phyloP scores from a whole-genome alignment of 2,888 invertebrate species.

The Magallana nippona region DNA sequence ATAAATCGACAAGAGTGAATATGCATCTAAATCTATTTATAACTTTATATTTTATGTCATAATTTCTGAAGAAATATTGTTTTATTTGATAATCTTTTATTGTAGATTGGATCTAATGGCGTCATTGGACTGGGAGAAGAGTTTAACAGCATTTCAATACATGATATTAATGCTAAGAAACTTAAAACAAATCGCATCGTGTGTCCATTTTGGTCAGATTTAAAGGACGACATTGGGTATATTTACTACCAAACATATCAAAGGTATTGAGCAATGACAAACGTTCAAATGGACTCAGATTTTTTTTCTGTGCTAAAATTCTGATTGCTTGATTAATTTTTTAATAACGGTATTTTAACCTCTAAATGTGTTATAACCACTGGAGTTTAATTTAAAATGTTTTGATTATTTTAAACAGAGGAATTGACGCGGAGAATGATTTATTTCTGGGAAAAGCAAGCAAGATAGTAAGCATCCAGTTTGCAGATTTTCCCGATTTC shows the following conservation, averaged over 20 bases:
- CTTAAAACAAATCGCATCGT: not conserved
- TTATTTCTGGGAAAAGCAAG: not conserved
- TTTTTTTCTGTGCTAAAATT: too few species aligned
- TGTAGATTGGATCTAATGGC: conserved; percentile 12
- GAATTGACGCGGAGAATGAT: not conserved
- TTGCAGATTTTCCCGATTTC: not conserved
- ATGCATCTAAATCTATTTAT: too few species aligned
- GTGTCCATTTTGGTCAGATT: conserved; percentile 30
- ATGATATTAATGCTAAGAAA: not conserved
- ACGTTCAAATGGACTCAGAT: too few species aligned
- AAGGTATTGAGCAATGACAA: not conserved
- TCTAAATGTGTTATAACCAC: too few species aligned
- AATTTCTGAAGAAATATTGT: too few species aligned
- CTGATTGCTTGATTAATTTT: too few species aligned
- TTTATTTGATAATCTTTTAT: too few species aligned
- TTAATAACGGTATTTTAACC: too few species aligned
- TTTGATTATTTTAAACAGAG: not conserved
- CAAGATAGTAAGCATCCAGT: not conserved
- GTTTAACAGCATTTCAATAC: not conserved
- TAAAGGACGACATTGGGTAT: not conserved
- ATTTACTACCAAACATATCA: not conserved
- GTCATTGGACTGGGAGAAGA: not conserved
- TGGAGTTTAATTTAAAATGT: too few species aligned
- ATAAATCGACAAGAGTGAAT: too few species aligned
- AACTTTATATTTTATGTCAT: too few species aligned